Percentiles rank a stretch among this genome's conserved stretches.
Conservation (phyloP, 2,797 vertebrate species). For the Anomalospiza imberbis region DNA sequence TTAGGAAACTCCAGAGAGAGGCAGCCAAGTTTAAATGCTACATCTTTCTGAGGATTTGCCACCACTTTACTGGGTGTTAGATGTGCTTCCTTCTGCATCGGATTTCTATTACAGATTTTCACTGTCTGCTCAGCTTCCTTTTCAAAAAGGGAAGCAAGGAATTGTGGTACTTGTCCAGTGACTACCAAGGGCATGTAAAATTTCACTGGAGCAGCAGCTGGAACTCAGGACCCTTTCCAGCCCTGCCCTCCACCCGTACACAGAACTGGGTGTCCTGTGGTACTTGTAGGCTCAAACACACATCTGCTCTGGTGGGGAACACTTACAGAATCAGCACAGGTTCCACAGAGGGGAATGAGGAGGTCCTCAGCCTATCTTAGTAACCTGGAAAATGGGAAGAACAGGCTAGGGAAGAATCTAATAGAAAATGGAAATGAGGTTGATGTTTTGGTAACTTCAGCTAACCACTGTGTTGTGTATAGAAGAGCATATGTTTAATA, state of each 20-base stretch:
- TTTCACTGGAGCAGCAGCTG: not conserved
- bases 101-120: not conserved
- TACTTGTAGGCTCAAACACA: not conserved
- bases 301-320: not conserved
- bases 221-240: not conserved
- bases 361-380: rapidly evolving
- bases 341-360: not conserved
- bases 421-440: not conserved
- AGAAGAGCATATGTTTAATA: not conserved
- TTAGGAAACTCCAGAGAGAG: not conserved
- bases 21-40: not conserved
- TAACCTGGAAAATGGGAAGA: not conserved
- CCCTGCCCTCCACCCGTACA: not conserved
- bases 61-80: not conserved
- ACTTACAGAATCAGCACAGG: not conserved
- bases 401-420: not conserved
- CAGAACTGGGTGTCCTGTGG: not conserved
- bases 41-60: not conserved
- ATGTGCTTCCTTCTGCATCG: not conserved
- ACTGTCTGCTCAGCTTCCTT: not conserved
- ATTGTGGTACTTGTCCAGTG: not conserved
- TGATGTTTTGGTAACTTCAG: not conserved
- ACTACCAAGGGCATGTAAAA: not conserved
- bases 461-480: not conserved
- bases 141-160: not conserved